Percentiles rank a stretch among this genome's conserved stretches.
Evolutionary conservation across 2,113 vertebrate species (phyloP).

Genomic region (Aspiorhynchus laticeps): DNA sequence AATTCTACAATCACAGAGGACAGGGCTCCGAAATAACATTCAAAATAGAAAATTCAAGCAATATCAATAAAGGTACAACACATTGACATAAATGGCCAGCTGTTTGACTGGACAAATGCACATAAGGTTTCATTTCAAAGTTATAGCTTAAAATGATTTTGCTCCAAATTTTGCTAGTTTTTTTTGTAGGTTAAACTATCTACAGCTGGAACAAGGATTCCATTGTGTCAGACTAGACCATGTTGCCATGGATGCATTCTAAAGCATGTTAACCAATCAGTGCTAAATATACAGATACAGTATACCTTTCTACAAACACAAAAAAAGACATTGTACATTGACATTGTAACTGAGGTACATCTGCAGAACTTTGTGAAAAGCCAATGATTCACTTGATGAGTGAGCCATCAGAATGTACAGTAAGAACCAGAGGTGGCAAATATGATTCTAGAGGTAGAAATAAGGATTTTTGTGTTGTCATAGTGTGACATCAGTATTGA

Average conservation of each 20-base stretch:
- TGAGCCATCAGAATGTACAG: conserved; percentile 16
- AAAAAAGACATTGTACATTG: conserved; percentile 23
- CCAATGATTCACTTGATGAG: conserved; percentile 31
- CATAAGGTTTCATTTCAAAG: neutral
- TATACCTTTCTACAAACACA: neutral
- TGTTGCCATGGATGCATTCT: conserved; percentile 21
- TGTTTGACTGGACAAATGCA: conserved; percentile 8
- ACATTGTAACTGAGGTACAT: conserved; percentile 38
- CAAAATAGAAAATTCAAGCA: conserved; percentile 43
- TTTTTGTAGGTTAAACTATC: neutral
- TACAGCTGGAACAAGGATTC: conserved; percentile 46
- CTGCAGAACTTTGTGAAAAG: conserved; percentile 16
- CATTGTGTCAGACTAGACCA: conserved; percentile 40
- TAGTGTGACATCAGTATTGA: neutral
- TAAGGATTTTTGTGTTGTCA: neutral
- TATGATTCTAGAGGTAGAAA: conserved; percentile 53
- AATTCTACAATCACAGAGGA: conserved; percentile 31
- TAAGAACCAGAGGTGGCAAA: conserved; percentile 52
- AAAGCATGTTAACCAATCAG: conserved; percentile 35
- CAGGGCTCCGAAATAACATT: conserved; percentile 31
- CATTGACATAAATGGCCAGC: conserved; percentile 19
- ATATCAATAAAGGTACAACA: conserved; percentile 35
- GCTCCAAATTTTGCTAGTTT: neutral
- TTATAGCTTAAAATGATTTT: conserved; percentile 18
- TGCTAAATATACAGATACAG: conserved; percentile 27